Conservation (phyloP, 2,797 vertebrate species). For the Remorina albescens region DNA sequence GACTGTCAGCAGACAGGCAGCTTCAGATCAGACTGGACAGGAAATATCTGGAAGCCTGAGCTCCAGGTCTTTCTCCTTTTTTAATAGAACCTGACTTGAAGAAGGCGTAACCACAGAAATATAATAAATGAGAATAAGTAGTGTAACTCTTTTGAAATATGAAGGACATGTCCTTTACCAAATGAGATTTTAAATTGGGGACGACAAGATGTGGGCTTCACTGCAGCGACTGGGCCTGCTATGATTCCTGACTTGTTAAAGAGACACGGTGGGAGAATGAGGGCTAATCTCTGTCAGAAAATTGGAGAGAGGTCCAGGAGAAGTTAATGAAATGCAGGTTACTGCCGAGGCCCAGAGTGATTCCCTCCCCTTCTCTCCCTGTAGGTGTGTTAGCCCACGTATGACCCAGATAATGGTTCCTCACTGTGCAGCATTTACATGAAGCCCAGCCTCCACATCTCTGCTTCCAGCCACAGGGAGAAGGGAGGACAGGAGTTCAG, state of each 20-base stretch:
- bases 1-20: constrained; percentile 3
- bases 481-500: background rate
- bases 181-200: background rate
- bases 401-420: constrained; percentile 73
- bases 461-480: constrained; percentile 51
- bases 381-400: constrained; percentile 65
- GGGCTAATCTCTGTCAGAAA: constrained; percentile 7
- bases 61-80: background rate
- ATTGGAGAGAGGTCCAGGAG: constrained; percentile 1
- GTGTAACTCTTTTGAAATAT: background rate
- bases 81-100: constrained; percentile 7
- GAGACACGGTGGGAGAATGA: background rate
- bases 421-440: constrained; percentile 68
- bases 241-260: constrained; percentile 3
- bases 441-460: constrained; percentile 56
- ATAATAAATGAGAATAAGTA: background rate
- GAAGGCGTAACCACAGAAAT: background rate
- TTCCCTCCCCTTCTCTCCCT: constrained; percentile 15
- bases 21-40: constrained; percentile 11
- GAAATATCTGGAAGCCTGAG: background rate
- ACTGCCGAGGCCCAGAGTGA: constrained; percentile 17
- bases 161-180: background rate
- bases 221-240: background rate
- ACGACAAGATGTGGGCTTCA: background rate
- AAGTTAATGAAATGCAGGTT: constrained; percentile 53